These are phyloP conservation scores for Philaethria dido DNA, from an alignment of 2,888 invertebrate genomes.

Conservation along the genomic window DNA sequence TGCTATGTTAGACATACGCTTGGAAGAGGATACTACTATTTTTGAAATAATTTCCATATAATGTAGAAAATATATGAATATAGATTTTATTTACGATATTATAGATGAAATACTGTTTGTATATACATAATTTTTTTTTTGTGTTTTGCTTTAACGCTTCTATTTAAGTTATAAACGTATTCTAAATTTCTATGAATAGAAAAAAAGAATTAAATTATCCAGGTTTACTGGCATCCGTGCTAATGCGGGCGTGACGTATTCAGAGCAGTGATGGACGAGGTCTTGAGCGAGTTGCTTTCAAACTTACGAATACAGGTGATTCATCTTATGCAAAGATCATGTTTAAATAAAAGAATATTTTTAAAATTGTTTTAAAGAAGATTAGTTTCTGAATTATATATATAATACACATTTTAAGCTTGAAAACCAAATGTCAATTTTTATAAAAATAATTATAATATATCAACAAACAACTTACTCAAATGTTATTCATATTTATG, in stretches of 20 bases:
- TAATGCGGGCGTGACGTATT: conserved; percentile 46
- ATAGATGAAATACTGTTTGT: too few species aligned
- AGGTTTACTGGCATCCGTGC: conserved; percentile 20
- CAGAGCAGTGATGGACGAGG: conserved; percentile 55
- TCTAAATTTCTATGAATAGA: not conserved
- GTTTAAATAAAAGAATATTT: conserved; percentile 38
- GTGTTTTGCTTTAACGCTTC: too few species aligned
- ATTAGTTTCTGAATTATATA: too few species aligned
- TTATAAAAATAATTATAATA: not conserved
- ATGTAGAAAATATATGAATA: too few species aligned
- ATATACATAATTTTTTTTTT: too few species aligned
- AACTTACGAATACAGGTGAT: conserved; percentile 54
- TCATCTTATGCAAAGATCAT: conserved; percentile 38
- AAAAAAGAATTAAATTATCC: conserved; percentile 14
- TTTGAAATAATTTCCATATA: too few species aligned
- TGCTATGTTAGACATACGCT: too few species aligned
- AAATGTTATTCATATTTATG: too few species aligned
- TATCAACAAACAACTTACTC: too few species aligned
- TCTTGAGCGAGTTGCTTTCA: conserved; percentile 44
- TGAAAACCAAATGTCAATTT: too few species aligned
- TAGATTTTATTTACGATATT: too few species aligned
- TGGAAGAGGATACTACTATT: too few species aligned
- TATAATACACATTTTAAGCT: not conserved
- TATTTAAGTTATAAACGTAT: not conserved
- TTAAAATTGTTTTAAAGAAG: not conserved